Conservation (phyloP, 2,888 invertebrate genomes). For the Siphonodentalium dalli region DNA sequence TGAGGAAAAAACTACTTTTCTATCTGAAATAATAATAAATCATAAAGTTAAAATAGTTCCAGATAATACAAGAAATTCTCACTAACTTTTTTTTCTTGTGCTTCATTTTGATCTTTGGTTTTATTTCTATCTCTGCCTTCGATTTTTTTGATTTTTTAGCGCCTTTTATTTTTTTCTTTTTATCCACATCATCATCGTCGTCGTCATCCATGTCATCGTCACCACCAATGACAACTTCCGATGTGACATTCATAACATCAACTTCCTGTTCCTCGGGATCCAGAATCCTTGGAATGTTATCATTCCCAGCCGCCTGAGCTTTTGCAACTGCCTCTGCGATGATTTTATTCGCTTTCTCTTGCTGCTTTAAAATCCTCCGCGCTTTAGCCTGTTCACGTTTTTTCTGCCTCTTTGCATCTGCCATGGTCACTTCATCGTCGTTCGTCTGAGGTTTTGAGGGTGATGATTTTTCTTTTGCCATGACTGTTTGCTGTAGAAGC, state of each 20-base stretch:
- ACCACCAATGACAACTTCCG: slow-evolving; percentile 12
- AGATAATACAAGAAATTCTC: background rate
- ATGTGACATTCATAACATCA: too few species aligned
- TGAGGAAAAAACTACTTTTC: too few species aligned
- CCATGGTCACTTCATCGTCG: too few species aligned
- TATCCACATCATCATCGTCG: slow-evolving; percentile 3
- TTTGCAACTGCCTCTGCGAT: slow-evolving; percentile 52
- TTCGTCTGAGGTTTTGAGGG: too few species aligned
- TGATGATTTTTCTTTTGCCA: too few species aligned
- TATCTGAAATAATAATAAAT: too few species aligned
- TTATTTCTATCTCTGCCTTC: slow-evolving; percentile 35
- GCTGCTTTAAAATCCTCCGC: slow-evolving; percentile 19
- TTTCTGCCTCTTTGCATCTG: slow-evolving; percentile 5
- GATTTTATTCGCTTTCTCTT: slow-evolving; percentile 51
- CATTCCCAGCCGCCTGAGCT: slow-evolving; percentile 41
- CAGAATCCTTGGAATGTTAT: slow-evolving; percentile 30
- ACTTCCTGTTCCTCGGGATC: too few species aligned
- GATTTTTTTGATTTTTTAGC: slow-evolving; percentile 37
- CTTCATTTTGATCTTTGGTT: slow-evolving; percentile 24
- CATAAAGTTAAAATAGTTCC: too few species aligned
- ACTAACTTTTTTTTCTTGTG: slow-evolving; percentile 43
- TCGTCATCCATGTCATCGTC: slow-evolving; percentile 8
- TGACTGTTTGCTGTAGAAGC: too few species aligned
- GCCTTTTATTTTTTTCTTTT: slow-evolving; percentile 27
- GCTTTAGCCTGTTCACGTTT: background rate